Conservation (phyloP, 2,888 invertebrate genomes). For the Pardosa pseudoannulata region DNA sequence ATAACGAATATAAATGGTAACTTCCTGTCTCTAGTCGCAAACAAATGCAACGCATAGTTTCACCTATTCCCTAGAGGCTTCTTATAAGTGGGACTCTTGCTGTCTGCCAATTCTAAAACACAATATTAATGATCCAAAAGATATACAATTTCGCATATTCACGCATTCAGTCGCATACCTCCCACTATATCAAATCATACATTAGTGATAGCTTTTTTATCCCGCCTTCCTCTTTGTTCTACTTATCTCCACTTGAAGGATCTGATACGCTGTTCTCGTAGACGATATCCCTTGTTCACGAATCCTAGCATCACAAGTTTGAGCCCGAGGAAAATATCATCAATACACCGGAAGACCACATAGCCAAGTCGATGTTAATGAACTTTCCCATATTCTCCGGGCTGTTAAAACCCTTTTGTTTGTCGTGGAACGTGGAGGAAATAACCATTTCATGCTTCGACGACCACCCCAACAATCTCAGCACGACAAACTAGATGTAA, state of each 20-base stretch:
- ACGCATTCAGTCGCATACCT: not conserved
- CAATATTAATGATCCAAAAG: no score
- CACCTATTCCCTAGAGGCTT: no score
- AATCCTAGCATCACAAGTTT: not conserved
- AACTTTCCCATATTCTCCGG: not conserved
- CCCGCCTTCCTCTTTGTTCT: not conserved
- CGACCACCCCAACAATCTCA: not conserved
- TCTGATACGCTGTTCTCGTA: not conserved
- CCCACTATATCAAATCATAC: not conserved
- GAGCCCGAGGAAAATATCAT: not conserved
- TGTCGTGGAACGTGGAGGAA: not conserved
- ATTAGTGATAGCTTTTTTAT: not conserved
- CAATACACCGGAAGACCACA: slow-evolving; percentile 3
- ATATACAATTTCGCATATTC: not conserved
- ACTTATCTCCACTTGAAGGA: not conserved
- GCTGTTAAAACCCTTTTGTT: slow-evolving; percentile 2
- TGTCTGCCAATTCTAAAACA: no score
- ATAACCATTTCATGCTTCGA: not conserved
- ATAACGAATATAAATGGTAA: no score
- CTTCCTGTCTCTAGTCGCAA: no score
- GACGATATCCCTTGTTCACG: not conserved
- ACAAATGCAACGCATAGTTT: no score
- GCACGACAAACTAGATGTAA: slow-evolving; percentile 5
- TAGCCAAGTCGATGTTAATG: not conserved
- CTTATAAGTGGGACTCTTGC: no score